Evolutionary conservation across 1,140 invertebrate genomes (phyloP), one percentile per base, ranked within the genome.

Genomic region (Agrilus planipennis): DNA sequence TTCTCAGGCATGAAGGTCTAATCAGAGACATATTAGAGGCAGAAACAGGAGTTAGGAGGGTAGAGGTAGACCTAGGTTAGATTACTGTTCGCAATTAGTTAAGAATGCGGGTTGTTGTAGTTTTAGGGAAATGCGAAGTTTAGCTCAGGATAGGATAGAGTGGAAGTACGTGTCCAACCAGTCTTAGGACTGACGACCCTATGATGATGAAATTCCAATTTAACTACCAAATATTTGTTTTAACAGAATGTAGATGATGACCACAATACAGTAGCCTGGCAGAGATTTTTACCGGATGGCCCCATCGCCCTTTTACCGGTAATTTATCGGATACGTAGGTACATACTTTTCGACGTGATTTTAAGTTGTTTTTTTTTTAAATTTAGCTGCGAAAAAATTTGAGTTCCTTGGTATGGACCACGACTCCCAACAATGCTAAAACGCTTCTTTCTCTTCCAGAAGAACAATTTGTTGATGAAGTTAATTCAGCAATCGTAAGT

Each of bases 401-500:
- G 3, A 89, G 85, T 56, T 95, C 89, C 1, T 64, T 98, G 2
- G 90, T 97, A 0, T 98, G 94, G 94, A 84, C 82, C 19, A 85
- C 84, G 1, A 79, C 79, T 23, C 68, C 71, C 43, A 63, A 74
- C 18, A 70, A 88, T 54, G 87, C 89, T 0, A 80, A 84, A 53
- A 55, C 73, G 31, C 61, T 97, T 5, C 54, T 88, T 30, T 59
- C 71, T 34, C 52, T 93, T 30, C 49, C 76, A 0, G 72, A 81
- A 0, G 77, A 85, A 41, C 73, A 81, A 45, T 99, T 99, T 71
- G 77, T 93, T 0, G 86, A 93, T 63, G 79, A 76, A 30, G 61
- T 98, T 1, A 97, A 97, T 59, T 72, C 82, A 54, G 84, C 88
- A 32, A 69, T 94, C 57, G 81, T 87, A 70, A 70, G 63, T 55